Base-by-base conservation (phyloP, 2,888 invertebrate species). In the Philhelius pedissequus region DNA sequence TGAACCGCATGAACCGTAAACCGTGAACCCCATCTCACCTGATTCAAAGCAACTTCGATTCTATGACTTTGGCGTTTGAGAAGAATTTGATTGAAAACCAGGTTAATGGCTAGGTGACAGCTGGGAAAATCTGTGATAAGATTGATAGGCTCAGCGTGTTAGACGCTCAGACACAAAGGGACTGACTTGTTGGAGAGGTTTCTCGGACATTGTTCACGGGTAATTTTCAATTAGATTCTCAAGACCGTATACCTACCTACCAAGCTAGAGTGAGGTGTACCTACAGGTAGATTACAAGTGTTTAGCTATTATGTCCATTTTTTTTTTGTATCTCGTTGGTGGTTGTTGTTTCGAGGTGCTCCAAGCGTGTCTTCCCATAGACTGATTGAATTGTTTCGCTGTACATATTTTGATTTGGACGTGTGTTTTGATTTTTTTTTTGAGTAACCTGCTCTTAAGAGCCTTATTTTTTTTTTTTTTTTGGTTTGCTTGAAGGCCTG, bases 51-150 rank as follows among this genome's bases (percentile, higher is more conserved):
- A 75, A 20, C 30, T 27, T 58, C 58, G 40, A 84, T 48, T 66
- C 70, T 54, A 35, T 70, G 70, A 52, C 58, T n/a, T n/a, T 18
- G 50, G 56, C 43, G 18, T 60, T 68, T 50, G 30, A 43, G 68
- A 77, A 50, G 30, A 25, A 5, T 73, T 60, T 71, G 68, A 82
- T 78, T 82, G 79, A 79, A 84, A 84, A 84, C 79, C 60, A 84
- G 79, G 84, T 84, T 84, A 84, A 84, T 84, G 84, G 84, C 60
- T 68, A 45, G 84, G 84, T 79, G 84, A 84, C 84, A 84, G 84
- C 84, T 76, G 79, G 66, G 69, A 73, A 80, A 74, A 80, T 84
- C 75, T 68, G 54, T 84, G 84, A 84, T 84, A 84, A 84, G 84
- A 84, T 84, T 84, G 84, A 84, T 84, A 84, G 84, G 75, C 84